Percentiles rank a stretch among this genome's conserved stretches.
Conservation (phyloP, 2,113 vertebrate genomes). For the Spizaetus ornatus region DNA sequence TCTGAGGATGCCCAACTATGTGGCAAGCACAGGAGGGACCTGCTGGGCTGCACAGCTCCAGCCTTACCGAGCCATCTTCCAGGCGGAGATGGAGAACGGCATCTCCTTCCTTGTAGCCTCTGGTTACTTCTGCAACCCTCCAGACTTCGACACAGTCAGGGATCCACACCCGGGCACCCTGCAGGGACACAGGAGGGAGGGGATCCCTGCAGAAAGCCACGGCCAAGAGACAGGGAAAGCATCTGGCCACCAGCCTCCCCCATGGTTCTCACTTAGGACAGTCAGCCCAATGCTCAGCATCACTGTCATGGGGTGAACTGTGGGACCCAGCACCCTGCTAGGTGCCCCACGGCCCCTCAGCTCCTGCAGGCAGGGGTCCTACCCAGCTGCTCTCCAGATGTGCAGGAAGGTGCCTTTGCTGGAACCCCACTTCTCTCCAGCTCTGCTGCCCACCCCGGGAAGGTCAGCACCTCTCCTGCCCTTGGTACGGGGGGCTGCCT, state of each 20-base stretch:
- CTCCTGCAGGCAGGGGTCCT: background rate
- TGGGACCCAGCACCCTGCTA: background rate
- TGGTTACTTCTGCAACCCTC: constrained; percentile 70
- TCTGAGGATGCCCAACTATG: rapidly evolving
- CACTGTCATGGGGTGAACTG: rapidly evolving
- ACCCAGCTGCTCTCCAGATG: background rate
- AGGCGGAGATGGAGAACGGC: constrained; percentile 63
- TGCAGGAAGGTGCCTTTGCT: background rate
- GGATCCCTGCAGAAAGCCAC: background rate
- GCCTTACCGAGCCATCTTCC: constrained; percentile 69
- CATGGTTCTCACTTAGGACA: rapidly evolving
- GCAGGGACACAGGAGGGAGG: background rate
- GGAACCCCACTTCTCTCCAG: background rate
- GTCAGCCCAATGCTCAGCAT: background rate
- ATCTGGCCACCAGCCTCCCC: background rate
- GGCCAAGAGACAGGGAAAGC: background rate
- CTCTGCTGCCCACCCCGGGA: background rate
- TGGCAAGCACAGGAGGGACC: background rate
- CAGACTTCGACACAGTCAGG: constrained; percentile 74
- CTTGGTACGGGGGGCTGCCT: background rate
- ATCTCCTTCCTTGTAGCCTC: constrained; percentile 66
- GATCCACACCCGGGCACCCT: constrained; percentile 80
- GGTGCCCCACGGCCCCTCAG: background rate
- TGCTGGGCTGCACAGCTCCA: background rate
- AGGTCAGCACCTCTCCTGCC: background rate